These are phyloP conservation scores for Brachycybe producta DNA, from an alignment of 2,888 invertebrate genomes.

Conservation along the genomic window DNA sequence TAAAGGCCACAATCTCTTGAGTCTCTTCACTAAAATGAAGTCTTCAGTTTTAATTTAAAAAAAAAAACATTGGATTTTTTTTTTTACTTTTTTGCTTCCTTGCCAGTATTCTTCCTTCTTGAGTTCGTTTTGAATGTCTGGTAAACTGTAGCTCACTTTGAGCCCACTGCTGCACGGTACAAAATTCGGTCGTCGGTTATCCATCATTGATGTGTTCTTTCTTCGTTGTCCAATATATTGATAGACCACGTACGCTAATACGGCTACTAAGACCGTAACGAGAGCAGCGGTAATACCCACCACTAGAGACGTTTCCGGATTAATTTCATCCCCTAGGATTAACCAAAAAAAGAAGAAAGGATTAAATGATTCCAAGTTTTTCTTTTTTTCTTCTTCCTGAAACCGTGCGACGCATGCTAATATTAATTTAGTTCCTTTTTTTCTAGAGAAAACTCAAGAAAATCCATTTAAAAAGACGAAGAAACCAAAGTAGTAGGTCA, in stretches of 20 bases:
- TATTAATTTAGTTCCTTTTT: too few species aligned
- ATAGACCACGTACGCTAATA: conserved; percentile 8
- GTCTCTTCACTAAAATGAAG: too few species aligned
- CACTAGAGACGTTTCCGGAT: conserved; percentile 8
- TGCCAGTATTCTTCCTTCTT: conserved; percentile 11
- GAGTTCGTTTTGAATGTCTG: conserved; percentile 41
- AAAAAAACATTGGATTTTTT: conserved; percentile 8
- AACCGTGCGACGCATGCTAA: too few species aligned
- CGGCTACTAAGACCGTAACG: conserved; percentile 9
- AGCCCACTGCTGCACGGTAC: conserved; percentile 12
- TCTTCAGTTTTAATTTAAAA: too few species aligned
- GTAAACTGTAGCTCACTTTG: conserved; percentile 56
- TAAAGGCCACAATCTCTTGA: too few species aligned
- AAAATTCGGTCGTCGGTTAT: not conserved
- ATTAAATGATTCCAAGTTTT: too few species aligned
- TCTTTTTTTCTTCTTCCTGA: too few species aligned
- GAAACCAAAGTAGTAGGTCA: too few species aligned
- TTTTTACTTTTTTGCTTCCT: conserved; percentile 50
- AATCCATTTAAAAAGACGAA: too few species aligned
- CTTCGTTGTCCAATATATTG: conserved; percentile 4
- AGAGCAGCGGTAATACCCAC: conserved; percentile 4
- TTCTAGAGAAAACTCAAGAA: too few species aligned
- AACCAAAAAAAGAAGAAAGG: too few species aligned
- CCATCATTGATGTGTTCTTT: not conserved
- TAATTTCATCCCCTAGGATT: not conserved